Evolutionary conservation across 2,797 vertebrate species (phyloP), one percentile per base, ranked within the genome.

Genomic region (Prionace glauca): DNA sequence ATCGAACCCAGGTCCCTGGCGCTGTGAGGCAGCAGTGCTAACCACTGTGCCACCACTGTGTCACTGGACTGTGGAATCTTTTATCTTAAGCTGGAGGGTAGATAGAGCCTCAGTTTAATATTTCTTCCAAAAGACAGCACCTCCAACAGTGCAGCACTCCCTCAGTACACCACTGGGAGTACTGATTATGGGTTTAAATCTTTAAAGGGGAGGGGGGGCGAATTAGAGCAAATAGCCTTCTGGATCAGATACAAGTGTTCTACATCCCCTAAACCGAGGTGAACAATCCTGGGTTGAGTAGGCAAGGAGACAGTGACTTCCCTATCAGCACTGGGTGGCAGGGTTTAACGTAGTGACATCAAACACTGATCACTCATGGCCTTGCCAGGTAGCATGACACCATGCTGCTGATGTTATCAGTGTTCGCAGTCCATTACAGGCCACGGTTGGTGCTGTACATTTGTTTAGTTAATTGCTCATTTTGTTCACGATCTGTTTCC

Each of bases 381-480:
- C 26, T 32, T 77, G 93, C 93, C 93, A 95, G 71, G 67, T 95
- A 45, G 77, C 93, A 56, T 95, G 71, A 77, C 72, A 77, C 50
- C 71, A 22, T 77, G 93, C 26, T 77, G 71, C 93, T 95, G 93
- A 95, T 72, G 41, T 74, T 95, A 95, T 91, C 88, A 56, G 4
- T 77, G 93, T 60, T 95, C 26, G 69, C 93, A 95, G 95, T 72
- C 79, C 67, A 93, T 95, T 93, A 95, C 97, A 96, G 45, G 0
- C 97, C 97, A 96, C 96, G 96, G 97, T 96, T 97, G 96, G 96
- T 96, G 97, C 96, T 96, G 96, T 97, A 96, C 97, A 97, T 97
- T 97, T 97, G 97, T 97, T 97, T 97, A 97, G 97, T 97, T 97
- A 97, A 97, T 97, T 97, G 97, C 96, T 97, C 97, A 97, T 97